Conservation (phyloP, 2,113 vertebrate genomes). For the Neotoma lepida region DNA sequence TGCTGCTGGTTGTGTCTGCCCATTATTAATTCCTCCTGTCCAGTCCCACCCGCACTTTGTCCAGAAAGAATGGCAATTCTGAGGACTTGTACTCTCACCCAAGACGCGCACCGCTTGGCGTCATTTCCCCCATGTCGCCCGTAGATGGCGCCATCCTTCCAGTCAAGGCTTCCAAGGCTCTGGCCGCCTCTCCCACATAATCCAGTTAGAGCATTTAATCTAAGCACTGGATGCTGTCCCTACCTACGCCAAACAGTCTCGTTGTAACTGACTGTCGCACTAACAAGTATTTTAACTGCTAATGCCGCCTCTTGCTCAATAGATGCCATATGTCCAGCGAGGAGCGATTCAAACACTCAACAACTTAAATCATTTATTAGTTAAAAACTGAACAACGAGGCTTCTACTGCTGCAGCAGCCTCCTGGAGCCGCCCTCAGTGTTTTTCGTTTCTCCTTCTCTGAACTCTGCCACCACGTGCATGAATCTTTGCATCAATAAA, state of each 20-base stretch:
- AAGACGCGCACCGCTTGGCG: neutral
- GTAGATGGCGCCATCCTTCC: constrained; percentile 67
- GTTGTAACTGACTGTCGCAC: neutral
- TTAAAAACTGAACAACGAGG: neutral
- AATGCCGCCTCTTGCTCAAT: neutral
- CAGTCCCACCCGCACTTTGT: constrained; percentile 37
- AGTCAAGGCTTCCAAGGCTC: neutral
- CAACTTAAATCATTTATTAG: neutral
- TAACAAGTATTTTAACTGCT: neutral
- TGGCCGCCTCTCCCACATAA: neutral
- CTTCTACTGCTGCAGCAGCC: neutral
- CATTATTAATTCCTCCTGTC: neutral
- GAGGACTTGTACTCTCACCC: neutral
- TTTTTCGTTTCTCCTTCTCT: neutral
- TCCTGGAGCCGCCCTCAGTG: neutral
- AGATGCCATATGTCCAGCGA: neutral
- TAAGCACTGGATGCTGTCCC: neutral
- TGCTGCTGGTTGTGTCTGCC: neutral
- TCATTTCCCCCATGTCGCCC: neutral
- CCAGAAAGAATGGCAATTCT: neutral
- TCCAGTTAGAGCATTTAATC: neutral
- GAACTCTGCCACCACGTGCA: neutral
- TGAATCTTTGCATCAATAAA: neutral
- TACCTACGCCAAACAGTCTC: neutral
- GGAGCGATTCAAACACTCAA: neutral